phyloP scores from a whole-genome alignment of 2,113 vertebrate genomes.

The Uropsilus gracilis region DNA sequence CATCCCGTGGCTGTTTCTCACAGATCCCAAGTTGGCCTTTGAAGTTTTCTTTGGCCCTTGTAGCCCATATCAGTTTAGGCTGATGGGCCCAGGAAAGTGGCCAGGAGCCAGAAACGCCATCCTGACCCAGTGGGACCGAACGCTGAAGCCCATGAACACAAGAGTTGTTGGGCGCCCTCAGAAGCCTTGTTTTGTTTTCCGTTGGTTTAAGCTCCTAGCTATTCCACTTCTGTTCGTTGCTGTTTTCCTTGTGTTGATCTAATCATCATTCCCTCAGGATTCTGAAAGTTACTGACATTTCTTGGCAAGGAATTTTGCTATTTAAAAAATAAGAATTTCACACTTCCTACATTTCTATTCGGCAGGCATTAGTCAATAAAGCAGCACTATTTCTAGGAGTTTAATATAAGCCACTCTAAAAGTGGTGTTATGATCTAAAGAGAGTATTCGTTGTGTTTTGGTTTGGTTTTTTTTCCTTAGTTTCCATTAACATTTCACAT shows the following conservation, averaged over 20 bases:
- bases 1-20: conserved; percentile 87
- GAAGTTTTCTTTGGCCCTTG: conserved; percentile 89
- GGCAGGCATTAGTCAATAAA: not conserved
- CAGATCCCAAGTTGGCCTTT: conserved; percentile 86
- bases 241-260: conserved; percentile 36
- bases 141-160: conserved; percentile 81
- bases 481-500: not conserved
- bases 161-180: conserved; percentile 64
- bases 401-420: not conserved
- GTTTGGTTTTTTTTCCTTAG: not conserved
- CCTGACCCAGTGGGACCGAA: conserved; percentile 89
- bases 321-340: not conserved
- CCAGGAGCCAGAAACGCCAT: conserved; percentile 87
- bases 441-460: not conserved
- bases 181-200: not conserved
- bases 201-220: conserved; percentile 55
- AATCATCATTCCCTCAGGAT: not conserved
- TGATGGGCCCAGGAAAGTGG: conserved; percentile 90
- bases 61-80: conserved; percentile 88
- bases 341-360: not conserved
- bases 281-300: not conserved
- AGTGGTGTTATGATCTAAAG: not conserved
- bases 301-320: not conserved
- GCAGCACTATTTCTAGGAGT: not conserved
- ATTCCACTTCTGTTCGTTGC: conserved; percentile 69